Percentiles rank a stretch among this genome's conserved stretches.
Evolutionary conservation across 2,797 vertebrate species (phyloP).

Genomic region (Parotocinclus haroldoi): DNA sequence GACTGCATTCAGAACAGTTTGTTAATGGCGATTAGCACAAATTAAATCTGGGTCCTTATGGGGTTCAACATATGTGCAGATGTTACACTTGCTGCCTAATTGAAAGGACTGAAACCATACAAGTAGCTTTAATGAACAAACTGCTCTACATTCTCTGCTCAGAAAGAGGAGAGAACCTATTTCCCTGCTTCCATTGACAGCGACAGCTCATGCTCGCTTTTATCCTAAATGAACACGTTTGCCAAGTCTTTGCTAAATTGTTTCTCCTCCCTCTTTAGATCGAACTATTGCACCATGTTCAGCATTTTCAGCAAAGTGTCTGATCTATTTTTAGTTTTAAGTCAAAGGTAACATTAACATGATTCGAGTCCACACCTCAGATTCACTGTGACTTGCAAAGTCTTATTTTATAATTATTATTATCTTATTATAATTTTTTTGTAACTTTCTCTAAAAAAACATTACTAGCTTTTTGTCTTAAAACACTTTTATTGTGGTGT

Average conservation of each 20-base stretch:
- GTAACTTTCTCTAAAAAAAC: no score
- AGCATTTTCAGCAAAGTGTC: no score
- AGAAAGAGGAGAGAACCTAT: constrained; percentile 29
- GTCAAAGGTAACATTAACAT: no score
- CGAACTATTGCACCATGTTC: constrained; percentile 34
- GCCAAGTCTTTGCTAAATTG: constrained; percentile 67
- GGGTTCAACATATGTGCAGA: constrained; percentile 57
- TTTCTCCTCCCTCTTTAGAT: constrained; percentile 66
- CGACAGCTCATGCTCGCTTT: constrained; percentile 63
- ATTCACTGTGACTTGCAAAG: no score
- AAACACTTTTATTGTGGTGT: no score
- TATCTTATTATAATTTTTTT: no score
- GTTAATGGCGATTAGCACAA: constrained; percentile 27
- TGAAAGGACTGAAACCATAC: constrained; percentile 9
- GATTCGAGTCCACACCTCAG: no score
- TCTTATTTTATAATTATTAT: no score
- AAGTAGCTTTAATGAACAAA: constrained; percentile 29
- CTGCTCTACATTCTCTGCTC: background rate
- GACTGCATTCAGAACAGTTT: constrained; percentile 27
- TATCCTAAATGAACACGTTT: constrained; percentile 58
- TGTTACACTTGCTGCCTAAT: constrained; percentile 23
- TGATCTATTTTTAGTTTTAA: no score
- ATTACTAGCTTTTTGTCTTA: no score
- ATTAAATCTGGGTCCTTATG: constrained; percentile 12
- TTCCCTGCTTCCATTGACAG: no score